Conservation (phyloP, 2,797 vertebrate genomes). For the Galago senegalensis region DNA sequence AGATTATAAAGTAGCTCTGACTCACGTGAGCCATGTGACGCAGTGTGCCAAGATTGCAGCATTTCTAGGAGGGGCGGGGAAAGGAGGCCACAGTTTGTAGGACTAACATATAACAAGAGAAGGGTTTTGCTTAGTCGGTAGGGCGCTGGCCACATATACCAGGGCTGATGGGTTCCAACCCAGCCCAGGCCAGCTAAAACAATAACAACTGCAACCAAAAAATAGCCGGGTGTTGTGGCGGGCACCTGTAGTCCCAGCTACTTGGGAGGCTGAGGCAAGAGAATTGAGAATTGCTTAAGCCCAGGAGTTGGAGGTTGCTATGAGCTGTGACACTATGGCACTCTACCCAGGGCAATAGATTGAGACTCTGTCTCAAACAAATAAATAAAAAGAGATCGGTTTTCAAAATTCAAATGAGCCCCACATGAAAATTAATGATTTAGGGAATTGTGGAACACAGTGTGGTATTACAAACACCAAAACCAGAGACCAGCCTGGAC, state of each 20-base stretch:
- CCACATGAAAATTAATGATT: slow-evolving; percentile 55
- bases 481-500: neutral
- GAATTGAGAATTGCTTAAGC: too few species aligned
- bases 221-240: too few species aligned
- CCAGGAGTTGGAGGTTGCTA: too few species aligned
- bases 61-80: neutral
- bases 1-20: neutral
- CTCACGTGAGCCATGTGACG: neutral
- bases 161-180: too few species aligned
- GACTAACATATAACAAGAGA: neutral
- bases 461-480: neutral
- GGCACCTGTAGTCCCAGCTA: too few species aligned
- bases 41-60: neutral
- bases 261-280: too few species aligned
- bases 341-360: too few species aligned
- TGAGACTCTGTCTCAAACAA: too few species aligned
- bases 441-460: neutral
- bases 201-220: too few species aligned
- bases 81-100: neutral
- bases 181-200: too few species aligned
- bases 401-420: neutral
- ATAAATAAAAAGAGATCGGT: neutral
- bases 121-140: neutral
- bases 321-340: too few species aligned
- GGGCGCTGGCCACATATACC: too few species aligned